Conservation (phyloP, 2,113 vertebrate species). For the Chamaea fasciata region DNA sequence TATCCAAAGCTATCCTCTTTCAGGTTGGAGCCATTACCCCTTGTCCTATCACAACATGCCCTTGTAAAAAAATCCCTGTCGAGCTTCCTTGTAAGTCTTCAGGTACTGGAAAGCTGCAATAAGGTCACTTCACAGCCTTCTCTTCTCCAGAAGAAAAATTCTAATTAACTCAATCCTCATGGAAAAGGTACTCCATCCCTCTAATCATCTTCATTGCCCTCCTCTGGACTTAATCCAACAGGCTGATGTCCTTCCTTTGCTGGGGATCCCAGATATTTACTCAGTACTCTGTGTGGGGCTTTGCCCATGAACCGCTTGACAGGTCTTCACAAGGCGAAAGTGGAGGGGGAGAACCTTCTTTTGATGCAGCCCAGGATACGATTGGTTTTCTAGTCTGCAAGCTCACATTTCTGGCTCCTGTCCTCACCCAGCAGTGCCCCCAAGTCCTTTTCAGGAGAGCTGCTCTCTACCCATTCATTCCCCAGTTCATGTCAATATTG, state of each 20-base stretch:
- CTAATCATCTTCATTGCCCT: not conserved
- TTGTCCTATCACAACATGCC: not conserved
- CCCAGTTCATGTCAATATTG: fast-evolving
- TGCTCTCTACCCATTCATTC: not conserved
- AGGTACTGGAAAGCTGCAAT: not conserved
- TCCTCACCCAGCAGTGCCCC: too few relatives aligned
- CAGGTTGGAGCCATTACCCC: not conserved
- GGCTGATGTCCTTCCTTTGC: fast-evolving
- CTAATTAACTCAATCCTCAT: not conserved
- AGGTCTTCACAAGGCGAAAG: not conserved
- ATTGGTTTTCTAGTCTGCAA: not conserved
- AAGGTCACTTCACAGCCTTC: not conserved
- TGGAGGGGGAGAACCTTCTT: not conserved
- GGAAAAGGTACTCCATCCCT: not conserved
- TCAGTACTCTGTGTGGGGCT: not conserved
- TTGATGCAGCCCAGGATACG: not conserved
- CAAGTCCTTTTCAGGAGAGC: not conserved
- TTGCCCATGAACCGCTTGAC: too few relatives aligned
- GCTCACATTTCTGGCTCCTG: not conserved
- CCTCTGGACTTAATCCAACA: not conserved
- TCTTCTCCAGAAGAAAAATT: not conserved
- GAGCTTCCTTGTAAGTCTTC: not conserved
- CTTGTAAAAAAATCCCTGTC: not conserved
- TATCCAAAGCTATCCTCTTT: not conserved
- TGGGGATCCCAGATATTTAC: not conserved